Conservation (phyloP, 2,113 vertebrate genomes). For the Callionymus lyra region DNA sequence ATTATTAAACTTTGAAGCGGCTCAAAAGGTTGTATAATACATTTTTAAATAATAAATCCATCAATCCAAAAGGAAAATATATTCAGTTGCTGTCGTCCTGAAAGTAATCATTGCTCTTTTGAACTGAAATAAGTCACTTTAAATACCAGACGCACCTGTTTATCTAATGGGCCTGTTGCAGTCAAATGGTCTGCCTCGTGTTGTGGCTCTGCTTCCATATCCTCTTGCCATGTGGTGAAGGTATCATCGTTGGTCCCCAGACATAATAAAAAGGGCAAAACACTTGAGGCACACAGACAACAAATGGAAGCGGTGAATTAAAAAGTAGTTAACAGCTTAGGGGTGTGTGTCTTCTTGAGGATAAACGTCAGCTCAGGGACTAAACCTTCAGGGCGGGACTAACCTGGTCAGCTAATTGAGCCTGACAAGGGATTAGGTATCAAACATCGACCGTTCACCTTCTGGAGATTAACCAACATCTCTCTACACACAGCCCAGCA, state of each 20-base stretch:
- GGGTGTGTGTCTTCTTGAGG: conserved; percentile 19
- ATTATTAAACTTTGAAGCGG: too few species aligned
- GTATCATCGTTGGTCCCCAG: conserved; percentile 19
- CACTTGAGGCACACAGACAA: background rate
- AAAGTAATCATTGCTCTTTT: too few species aligned
- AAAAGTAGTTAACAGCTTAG: conserved; percentile 49
- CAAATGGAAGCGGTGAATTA: conserved; percentile 19
- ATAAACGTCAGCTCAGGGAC: conserved; percentile 49
- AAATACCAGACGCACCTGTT: too few species aligned
- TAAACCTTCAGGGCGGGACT: conserved; percentile 43
- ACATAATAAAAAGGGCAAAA: conserved; percentile 3
- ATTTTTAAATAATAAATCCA: too few species aligned
- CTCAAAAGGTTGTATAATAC: too few species aligned
- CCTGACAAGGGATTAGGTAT: conserved; percentile 54
- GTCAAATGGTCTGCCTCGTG: conserved; percentile 39
- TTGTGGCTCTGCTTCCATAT: conserved; percentile 25
- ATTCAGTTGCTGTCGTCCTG: too few species aligned
- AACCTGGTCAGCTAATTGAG: conserved; percentile 40
- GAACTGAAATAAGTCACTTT: too few species aligned
- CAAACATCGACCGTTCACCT: conserved; percentile 36
- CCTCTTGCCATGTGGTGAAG: conserved; percentile 16
- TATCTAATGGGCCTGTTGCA: conserved; percentile 33
- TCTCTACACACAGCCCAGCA: conserved; percentile 20
- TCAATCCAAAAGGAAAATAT: too few species aligned
- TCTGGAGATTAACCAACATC: conserved; percentile 49